A percentile compares a stretch with the other conserved stretches of the same genome.
These are phyloP conservation scores for Saturnia japonica DNA, from an alignment of 2,888 invertebrate genomes.

Conservation along the genomic window DNA sequence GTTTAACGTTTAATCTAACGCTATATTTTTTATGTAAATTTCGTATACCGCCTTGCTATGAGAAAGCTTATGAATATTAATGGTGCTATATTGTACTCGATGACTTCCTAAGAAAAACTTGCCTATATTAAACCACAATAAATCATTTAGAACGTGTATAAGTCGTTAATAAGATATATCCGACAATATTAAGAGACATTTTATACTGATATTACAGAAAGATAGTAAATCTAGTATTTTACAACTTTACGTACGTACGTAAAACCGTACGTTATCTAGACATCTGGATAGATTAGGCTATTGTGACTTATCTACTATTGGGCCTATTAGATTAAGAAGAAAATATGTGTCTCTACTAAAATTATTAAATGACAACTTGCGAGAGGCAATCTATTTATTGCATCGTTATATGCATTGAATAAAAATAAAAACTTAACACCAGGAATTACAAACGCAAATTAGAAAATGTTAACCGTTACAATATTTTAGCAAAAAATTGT, in stretches of 20 bases:
- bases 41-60: neutral
- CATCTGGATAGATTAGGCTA: too few species aligned
- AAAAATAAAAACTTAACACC: neutral
- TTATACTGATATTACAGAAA: neutral
- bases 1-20: slow-evolving; percentile 2
- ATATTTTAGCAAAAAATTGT: neutral
- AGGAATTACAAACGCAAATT: neutral
- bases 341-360: neutral
- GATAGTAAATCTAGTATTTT: neutral
- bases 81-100: slow-evolving; percentile 5
- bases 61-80: slow-evolving; percentile 7
- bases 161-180: neutral
- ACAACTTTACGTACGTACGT: neutral
- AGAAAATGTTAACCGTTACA: neutral
- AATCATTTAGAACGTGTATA: neutral
- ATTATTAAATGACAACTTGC: too few species aligned
- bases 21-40: neutral
- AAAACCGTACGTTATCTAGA: too few species aligned
- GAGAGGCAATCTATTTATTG: too few species aligned
- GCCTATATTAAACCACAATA: neutral
- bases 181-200: neutral
- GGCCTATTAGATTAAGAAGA: neutral
- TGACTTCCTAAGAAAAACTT: slow-evolving; percentile 5
- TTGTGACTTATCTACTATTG: too few species aligned
- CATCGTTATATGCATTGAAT: neutral